These are phyloP conservation scores for Saimiri boliviensis DNA, from an alignment of 2,113 vertebrate species.

Conservation along the genomic window DNA sequence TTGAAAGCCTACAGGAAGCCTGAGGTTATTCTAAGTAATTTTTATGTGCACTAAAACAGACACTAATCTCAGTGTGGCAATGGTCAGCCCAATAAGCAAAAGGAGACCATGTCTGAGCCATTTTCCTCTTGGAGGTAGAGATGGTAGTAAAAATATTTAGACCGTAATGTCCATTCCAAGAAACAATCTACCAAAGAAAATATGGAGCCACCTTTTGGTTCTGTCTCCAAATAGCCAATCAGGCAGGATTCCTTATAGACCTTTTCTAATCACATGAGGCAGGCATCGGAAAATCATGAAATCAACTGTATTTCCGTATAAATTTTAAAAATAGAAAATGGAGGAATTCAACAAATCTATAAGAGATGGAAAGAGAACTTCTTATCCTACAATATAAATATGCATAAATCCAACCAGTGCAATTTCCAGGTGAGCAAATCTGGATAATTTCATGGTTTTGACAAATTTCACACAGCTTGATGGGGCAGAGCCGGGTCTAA, in stretches of 20 bases:
- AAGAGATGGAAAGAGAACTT: not conserved
- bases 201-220: not conserved
- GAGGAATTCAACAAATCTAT: constrained; percentile 17
- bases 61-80: not conserved
- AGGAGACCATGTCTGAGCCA: not conserved
- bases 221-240: not conserved
- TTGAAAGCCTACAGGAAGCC: not conserved
- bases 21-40: not conserved
- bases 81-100: not conserved
- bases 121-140: not conserved
- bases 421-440: not conserved
- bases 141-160: not conserved
- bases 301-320: not conserved
- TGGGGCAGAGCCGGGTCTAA: not conserved
- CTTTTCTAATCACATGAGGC: not conserved
- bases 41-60: not conserved
- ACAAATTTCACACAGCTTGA: not conserved
- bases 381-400: not conserved
- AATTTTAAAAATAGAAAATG: not conserved
- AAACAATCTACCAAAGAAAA: not conserved
- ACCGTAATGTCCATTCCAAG: not conserved
- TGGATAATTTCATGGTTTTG: not conserved
- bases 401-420: not conserved
- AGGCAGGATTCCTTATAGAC: not conserved
- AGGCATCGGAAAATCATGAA: not conserved